phyloP scores from a whole-genome alignment of 2,888 invertebrate species.

The Phalera bucephala region DNA sequence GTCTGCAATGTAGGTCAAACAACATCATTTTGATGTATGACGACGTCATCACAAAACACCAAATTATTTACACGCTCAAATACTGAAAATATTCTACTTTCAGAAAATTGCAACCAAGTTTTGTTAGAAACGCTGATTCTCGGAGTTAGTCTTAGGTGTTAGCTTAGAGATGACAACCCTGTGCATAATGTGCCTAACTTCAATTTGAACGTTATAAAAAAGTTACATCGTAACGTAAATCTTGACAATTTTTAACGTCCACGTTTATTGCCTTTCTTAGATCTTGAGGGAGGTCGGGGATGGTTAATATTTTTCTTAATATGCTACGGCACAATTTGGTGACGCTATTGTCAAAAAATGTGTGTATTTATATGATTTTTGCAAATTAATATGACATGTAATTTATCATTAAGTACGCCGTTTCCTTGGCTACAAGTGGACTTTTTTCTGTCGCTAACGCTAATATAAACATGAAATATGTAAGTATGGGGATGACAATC shows the following conservation, averaged over 20 bases:
- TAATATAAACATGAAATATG: too few species aligned
- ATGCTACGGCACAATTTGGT: neutral
- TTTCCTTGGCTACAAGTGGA: too few species aligned
- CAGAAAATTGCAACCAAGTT: neutral
- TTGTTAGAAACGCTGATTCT: neutral
- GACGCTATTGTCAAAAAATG: too few species aligned
- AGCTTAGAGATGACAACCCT: neutral
- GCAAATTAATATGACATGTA: too few species aligned
- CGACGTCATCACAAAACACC: neutral
- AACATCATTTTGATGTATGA: too few species aligned
- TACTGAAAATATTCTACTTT: neutral
- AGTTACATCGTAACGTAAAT: constrained; percentile 4
- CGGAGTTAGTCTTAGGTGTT: neutral
- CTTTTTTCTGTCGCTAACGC: too few species aligned
- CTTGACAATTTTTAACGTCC: constrained; percentile 10
- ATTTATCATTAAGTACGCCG: too few species aligned
- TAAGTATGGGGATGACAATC: too few species aligned
- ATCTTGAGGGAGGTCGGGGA: neutral
- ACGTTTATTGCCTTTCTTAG: constrained; percentile 5
- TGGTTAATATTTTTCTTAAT: neutral
- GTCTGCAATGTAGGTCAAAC: too few species aligned
- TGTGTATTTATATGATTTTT: too few species aligned
- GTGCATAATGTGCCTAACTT: constrained; percentile 9
- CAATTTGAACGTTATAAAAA: constrained; percentile 15
- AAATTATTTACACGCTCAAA: neutral